Percentiles rank a stretch among this genome's conserved stretches.
Evolutionary conservation across 2,113 vertebrate species (phyloP).

Genomic region (Bubo scandiacus): DNA sequence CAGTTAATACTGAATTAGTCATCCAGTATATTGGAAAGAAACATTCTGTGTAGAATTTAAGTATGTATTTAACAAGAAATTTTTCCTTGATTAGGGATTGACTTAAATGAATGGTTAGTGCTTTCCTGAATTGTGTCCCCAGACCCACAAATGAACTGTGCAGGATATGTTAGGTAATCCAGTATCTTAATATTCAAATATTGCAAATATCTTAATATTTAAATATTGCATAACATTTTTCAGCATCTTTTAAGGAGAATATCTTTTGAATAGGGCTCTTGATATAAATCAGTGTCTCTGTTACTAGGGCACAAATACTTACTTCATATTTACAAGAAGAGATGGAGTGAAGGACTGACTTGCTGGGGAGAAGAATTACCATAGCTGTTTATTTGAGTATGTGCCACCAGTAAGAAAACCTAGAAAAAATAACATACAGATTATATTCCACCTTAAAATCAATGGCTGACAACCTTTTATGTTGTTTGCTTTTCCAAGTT

Average conservation of each 20-base stretch:
- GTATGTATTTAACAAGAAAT: background rate
- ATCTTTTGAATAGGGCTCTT: background rate
- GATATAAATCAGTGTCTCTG: background rate
- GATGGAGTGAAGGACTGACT: background rate
- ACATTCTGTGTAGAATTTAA: background rate
- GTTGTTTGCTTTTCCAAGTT: background rate
- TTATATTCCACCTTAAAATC: background rate
- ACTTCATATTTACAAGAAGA: background rate
- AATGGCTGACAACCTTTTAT: background rate
- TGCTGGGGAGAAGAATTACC: background rate
- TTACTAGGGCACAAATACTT: background rate
- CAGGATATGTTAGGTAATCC: background rate
- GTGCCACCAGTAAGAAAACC: background rate
- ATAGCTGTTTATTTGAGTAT: background rate
- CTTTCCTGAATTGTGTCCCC: background rate
- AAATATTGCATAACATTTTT: background rate
- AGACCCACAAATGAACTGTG: background rate
- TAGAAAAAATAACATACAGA: background rate
- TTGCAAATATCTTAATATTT: background rate
- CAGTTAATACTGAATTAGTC: background rate
- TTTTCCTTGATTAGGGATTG: background rate
- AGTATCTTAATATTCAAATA: background rate
- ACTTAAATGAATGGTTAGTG: background rate
- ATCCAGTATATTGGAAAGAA: background rate
- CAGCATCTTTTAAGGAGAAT: background rate